Conservation (phyloP, 2,888 invertebrate genomes). For the Meliscaeva auricollis region DNA sequence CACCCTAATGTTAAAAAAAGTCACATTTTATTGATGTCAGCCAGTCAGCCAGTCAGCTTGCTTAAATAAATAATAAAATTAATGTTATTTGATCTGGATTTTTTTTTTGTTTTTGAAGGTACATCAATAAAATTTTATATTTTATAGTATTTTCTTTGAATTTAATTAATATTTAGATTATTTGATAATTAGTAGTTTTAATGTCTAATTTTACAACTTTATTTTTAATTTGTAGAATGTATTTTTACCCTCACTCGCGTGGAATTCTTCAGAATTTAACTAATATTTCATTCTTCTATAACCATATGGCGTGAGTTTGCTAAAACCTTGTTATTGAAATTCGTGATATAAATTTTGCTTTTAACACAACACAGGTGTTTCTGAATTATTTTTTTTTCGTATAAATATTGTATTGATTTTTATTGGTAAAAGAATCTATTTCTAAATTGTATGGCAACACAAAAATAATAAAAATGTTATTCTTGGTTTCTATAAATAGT, state of each 20-base stretch:
- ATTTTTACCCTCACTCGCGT: too few relatives aligned
- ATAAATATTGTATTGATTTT: background rate
- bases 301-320: too few relatives aligned
- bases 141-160: background rate
- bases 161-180: background rate
- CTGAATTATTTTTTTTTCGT: too few relatives aligned
- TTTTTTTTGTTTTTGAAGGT: background rate
- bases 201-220: too few relatives aligned
- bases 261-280: too few relatives aligned
- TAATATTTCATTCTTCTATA: too few relatives aligned
- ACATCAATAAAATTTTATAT: constrained; percentile 24
- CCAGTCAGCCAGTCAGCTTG: constrained; percentile 4
- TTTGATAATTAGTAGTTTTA: too few relatives aligned
- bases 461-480: background rate
- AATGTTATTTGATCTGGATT: constrained; percentile 29
- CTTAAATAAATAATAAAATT: constrained; percentile 9
- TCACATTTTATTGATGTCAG: constrained; percentile 49
- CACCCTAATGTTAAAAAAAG: constrained; percentile 53
- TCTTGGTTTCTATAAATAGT: background rate
- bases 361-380: too few relatives aligned
- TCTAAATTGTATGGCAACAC: background rate
- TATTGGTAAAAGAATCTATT: background rate
- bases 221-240: too few relatives aligned
- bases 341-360: too few relatives aligned
- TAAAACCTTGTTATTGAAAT: too few relatives aligned